phyloP scores from a whole-genome alignment of 2,888 invertebrate genomes.

The Candidula unifasciata region DNA sequence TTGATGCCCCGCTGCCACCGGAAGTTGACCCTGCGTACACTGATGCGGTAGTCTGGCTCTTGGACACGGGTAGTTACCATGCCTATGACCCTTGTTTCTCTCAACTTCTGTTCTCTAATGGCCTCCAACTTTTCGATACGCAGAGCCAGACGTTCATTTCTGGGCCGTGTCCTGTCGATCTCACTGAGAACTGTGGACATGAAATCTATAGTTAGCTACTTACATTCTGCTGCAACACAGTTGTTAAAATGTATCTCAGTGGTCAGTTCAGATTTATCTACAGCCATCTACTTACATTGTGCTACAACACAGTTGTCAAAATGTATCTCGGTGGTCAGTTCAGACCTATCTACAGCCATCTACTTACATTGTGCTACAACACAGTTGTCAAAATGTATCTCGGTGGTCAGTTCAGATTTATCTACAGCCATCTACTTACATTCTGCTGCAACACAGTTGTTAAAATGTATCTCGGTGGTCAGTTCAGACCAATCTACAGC shows the following conservation, averaged over 20 bases:
- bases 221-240: background rate
- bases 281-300: background rate
- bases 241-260: background rate
- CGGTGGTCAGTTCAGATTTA: no score
- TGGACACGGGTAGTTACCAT: slow-evolving; percentile 81
- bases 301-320: background rate
- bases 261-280: no score
- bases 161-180: slow-evolving; percentile 19
- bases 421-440: background rate
- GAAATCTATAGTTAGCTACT: background rate
- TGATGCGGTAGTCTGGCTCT: slow-evolving; percentile 84
- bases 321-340: background rate
- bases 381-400: background rate
- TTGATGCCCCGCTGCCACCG: slow-evolving; percentile 96
- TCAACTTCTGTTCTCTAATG: slow-evolving; percentile 82
- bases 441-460: background rate
- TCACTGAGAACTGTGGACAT: slow-evolving; percentile 37
- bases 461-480: background rate
- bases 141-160: slow-evolving; percentile 74
- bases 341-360: background rate
- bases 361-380: background rate
- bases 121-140: slow-evolving; percentile 82
- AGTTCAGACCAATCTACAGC: no score
- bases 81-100: slow-evolving; percentile 83
- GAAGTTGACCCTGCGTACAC: slow-evolving; percentile 89